These are phyloP conservation scores for cat (Felis catus) DNA, from an alignment of 2,113 vertebrate genomes.

Conservation along the genomic window F.catus_Fca126_mat1.0 CM031417.1:24584501-24585000, in stretches of 20 bases:
- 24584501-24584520: background rate
- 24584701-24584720: background rate
- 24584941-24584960: background rate
- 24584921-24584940: background rate
- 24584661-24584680: background rate
- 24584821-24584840: background rate
- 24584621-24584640: background rate
- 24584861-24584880: background rate
- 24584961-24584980: background rate
- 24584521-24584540: background rate
- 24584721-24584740: background rate
- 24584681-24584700: background rate
- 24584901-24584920: too few relatives aligned
- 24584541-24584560: background rate
- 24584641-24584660: background rate
- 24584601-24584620: background rate
- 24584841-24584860: background rate
- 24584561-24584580: background rate
- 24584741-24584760: background rate
- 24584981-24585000: background rate
- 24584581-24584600: background rate
- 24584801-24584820: background rate
- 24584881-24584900: background rate
- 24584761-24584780: background rate
- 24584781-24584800: background rate